Conservation (phyloP, 2,113 vertebrate species). For the Psettodes erumei region DNA sequence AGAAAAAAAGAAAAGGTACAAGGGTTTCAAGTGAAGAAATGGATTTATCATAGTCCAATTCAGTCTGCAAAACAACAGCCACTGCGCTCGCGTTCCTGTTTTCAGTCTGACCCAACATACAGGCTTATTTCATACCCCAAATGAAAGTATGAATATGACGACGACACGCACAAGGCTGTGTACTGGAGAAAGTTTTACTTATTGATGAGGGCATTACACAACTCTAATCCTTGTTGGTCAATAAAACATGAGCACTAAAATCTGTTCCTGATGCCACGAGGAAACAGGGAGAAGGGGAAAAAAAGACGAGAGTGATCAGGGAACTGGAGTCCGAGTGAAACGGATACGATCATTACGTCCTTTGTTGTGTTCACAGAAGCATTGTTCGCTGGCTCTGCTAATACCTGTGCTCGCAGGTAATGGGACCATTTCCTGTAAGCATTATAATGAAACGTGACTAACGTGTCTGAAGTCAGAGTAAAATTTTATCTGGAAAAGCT, state of each 20-base stretch:
- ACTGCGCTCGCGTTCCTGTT: neutral
- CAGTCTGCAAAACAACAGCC: neutral
- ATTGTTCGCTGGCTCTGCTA: neutral
- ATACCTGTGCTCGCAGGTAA: too few relatives aligned
- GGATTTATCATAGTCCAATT: neutral
- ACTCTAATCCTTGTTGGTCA: neutral
- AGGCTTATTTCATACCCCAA: neutral
- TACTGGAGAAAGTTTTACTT: conserved; percentile 8
- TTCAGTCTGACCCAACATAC: neutral
- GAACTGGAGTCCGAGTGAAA: neutral
- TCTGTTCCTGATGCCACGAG: neutral
- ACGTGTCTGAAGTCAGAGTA: neutral
- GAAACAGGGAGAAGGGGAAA: neutral
- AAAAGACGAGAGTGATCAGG: neutral
- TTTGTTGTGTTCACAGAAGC: neutral
- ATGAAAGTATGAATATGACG: neutral
- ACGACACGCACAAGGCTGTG: neutral
- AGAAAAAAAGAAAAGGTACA: conserved; percentile 6
- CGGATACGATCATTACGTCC: neutral
- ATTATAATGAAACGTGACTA: neutral
- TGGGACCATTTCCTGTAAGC: neutral
- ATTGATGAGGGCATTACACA: conserved; percentile 37
- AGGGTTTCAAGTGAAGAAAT: neutral
- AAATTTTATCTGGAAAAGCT: too few relatives aligned
- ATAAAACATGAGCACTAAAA: conserved; percentile 36